Evolutionary conservation across 2,113 vertebrate species (phyloP).

Genomic region (Microtus oregoni): DNA sequence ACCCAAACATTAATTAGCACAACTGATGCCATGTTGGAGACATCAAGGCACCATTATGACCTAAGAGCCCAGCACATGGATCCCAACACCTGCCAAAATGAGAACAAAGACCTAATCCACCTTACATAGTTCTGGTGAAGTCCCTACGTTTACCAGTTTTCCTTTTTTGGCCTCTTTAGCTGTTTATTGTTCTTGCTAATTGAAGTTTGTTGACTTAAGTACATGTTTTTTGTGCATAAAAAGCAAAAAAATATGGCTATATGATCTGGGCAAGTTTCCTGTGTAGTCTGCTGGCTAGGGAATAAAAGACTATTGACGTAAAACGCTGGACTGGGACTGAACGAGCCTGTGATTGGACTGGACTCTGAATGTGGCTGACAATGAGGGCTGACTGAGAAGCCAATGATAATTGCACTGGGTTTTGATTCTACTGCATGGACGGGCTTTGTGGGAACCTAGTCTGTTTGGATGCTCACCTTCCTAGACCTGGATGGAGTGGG

Average conservation of each 20-base stretch:
- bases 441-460: too few species aligned
- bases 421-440: too few species aligned
- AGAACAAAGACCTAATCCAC: neutral
- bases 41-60: neutral
- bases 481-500: too few species aligned
- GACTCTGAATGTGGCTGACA: too few species aligned
- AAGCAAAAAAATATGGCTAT: neutral
- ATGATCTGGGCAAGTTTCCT: neutral
- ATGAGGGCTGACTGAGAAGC: too few species aligned
- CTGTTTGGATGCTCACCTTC: too few species aligned
- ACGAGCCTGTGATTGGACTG: too few species aligned
- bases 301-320: neutral
- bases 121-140: neutral
- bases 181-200: neutral
- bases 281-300: neutral
- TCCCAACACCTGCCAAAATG: neutral
- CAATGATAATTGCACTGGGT: too few species aligned
- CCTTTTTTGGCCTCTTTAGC: neutral
- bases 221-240: neutral
- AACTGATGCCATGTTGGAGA: neutral
- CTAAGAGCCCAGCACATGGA: neutral
- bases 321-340: neutral
- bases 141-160: neutral
- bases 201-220: neutral
- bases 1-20: neutral